Percentiles rank a stretch among this genome's conserved stretches.
Conservation (phyloP, 2,888 invertebrate species). For the Imbricaverruca yamaguchii region DNA sequence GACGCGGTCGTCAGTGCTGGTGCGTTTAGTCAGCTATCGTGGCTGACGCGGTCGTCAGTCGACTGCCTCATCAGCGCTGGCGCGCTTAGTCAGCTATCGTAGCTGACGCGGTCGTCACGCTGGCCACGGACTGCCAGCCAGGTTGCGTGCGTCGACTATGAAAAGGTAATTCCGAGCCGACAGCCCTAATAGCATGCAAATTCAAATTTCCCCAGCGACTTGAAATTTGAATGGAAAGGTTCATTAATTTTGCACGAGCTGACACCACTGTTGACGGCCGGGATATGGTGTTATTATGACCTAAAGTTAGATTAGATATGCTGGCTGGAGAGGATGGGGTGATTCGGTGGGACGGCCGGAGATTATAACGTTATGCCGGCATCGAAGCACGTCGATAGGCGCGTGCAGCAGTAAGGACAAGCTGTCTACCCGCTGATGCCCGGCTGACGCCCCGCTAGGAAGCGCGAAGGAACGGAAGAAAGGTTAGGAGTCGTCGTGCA, state of each 20-base stretch:
- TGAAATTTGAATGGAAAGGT: constrained; percentile 17
- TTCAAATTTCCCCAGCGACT: constrained; percentile 1
- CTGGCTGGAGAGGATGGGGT: background rate
- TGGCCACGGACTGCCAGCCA: background rate
- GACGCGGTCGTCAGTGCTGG: too few species aligned
- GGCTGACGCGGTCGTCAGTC: too few species aligned
- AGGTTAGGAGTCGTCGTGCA: too few species aligned
- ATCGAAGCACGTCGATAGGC: constrained; percentile 8
- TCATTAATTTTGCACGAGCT: constrained; percentile 13
- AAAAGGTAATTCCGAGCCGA: constrained; percentile 7
- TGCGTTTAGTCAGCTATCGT: too few species aligned
- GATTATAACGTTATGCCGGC: background rate
- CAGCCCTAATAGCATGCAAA: constrained; percentile 18
- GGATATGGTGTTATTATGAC: background rate
- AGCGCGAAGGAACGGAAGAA: too few species aligned
- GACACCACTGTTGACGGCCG: constrained; percentile 6
- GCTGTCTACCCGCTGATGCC: too few species aligned
- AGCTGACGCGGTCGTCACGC: too few species aligned
- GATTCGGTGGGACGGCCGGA: background rate
- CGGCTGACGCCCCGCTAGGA: too few species aligned
- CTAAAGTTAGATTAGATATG: background rate
- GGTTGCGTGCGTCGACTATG: constrained; percentile 1
- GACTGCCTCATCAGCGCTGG: background rate
- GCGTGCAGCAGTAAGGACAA: background rate
- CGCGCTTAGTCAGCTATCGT: background rate